phyloP scores from a whole-genome alignment of 1,140 invertebrate species.

The Araneus ventricosus region DNA sequence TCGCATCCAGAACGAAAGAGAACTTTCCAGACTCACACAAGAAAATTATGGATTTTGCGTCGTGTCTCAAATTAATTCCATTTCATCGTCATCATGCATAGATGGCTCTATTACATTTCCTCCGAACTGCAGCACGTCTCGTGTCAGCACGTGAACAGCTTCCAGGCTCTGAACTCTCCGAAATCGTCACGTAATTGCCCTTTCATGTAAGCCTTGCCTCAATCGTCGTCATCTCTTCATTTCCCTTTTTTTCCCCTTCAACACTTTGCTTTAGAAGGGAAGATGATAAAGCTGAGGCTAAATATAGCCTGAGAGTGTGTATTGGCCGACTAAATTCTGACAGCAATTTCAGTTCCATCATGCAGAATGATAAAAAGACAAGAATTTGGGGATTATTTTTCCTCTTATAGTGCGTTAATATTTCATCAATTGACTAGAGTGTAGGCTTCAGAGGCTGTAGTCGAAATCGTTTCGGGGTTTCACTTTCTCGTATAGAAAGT shows the following conservation, averaged over 20 bases:
- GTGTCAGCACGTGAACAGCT: neutral
- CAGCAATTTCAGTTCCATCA: neutral
- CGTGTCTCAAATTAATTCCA: neutral
- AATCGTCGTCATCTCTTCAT: neutral
- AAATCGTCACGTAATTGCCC: neutral
- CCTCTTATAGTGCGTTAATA: neutral
- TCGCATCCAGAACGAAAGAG: neutral
- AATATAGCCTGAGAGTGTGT: neutral
- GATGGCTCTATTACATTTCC: neutral
- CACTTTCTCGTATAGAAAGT: too few relatives aligned
- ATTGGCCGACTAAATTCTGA: neutral
- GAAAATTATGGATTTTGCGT: neutral
- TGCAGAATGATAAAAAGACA: neutral
- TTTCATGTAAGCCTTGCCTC: neutral
- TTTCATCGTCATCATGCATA: neutral
- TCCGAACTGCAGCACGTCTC: neutral
- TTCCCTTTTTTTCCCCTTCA: neutral
- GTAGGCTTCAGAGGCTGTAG: too few relatives aligned
- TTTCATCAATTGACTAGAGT: neutral
- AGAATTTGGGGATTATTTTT: neutral
- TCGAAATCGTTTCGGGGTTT: too few relatives aligned
- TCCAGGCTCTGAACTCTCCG: neutral
- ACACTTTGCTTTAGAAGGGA: neutral
- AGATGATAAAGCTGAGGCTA: neutral
- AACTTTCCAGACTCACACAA: neutral